A percentile compares a stretch with the other conserved stretches of the same genome.
Evolutionary conservation across 2,888 invertebrate species (phyloP).

Genomic region (Drosophila trichaetosa): DNA sequence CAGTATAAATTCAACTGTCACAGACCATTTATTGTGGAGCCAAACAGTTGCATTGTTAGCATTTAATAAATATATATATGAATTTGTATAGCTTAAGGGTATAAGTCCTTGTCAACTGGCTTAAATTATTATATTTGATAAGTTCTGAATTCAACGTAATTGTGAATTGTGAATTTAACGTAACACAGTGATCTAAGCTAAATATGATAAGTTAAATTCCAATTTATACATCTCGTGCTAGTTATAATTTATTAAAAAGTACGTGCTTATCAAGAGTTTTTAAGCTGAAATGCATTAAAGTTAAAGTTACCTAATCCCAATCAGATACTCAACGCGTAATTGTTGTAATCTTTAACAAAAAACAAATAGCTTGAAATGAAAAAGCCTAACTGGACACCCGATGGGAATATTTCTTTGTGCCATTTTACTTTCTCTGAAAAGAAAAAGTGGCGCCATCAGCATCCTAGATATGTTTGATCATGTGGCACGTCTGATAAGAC

Average conservation of each 20-base stretch:
- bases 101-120: not conserved
- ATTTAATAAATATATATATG: slow-evolving; percentile 1
- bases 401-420: not conserved
- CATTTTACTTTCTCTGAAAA: not conserved
- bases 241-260: not conserved
- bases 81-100: slow-evolving; percentile 8
- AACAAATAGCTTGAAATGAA: not conserved
- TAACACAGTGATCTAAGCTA: not conserved
- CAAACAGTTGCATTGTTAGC: slow-evolving; percentile 10
- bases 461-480: not conserved
- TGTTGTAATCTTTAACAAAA: not conserved
- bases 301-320: not conserved
- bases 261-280: not conserved
- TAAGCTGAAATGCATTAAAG: not conserved
- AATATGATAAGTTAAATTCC: slow-evolving; percentile 1
- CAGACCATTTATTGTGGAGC: not conserved
- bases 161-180: not conserved
- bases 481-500: not conserved
- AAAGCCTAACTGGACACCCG: not conserved
- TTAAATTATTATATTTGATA: slow-evolving; percentile 3
- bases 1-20: slow-evolving; percentile 22
- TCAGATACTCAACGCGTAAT: not conserved
- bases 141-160: slow-evolving; percentile 1
- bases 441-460: not conserved
- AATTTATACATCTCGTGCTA: not conserved